A percentile compares a stretch with the other conserved stretches of the same genome.
These are phyloP conservation scores for Rotaria magnacalcarata DNA, from an alignment of 2,888 invertebrate species.

Conservation along the genomic window DNA sequence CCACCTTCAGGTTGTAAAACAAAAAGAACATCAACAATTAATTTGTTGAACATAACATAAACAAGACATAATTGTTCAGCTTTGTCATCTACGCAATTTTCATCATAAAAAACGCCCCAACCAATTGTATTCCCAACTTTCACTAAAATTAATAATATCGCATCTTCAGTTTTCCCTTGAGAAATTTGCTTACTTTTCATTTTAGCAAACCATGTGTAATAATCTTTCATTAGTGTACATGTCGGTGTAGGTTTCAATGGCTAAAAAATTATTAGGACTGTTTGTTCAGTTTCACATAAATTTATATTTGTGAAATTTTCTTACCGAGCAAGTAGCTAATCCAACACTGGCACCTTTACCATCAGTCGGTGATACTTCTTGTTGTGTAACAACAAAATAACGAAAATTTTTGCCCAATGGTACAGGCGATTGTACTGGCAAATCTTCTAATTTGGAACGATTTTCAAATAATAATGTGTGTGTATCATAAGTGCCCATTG, in stretches of 20 bases:
- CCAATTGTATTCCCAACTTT: conserved; percentile 52
- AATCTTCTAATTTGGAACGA: conserved; percentile 38
- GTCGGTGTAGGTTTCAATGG: conserved; percentile 53
- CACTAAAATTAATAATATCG: conserved; percentile 45
- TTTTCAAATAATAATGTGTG: conserved; percentile 41
- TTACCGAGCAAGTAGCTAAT: conserved; percentile 39
- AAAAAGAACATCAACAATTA: conserved; percentile 51
- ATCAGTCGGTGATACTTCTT: conserved; percentile 39
- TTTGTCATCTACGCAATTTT: conserved; percentile 50
- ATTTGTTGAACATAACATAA: conserved; percentile 52
- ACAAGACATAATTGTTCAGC: conserved; percentile 53
- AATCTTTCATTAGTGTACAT: conserved; percentile 52
- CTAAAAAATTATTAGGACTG: conserved; percentile 47
- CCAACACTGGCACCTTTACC: conserved; percentile 44
- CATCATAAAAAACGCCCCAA: conserved; percentile 54
- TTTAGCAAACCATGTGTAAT: conserved; percentile 53
- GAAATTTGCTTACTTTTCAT: conserved; percentile 49
- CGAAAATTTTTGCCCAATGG: conserved; percentile 38
- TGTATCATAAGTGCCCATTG: neutral
- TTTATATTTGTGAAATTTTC: neutral
- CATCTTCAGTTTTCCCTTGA: neutral
- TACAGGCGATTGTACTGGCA: conserved; percentile 43
- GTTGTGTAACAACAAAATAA: conserved; percentile 43
- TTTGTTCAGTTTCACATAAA: too few relatives aligned
- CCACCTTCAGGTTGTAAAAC: conserved; percentile 56